phyloP scores from a whole-genome alignment of 2,797 vertebrate genomes.

The Dermochelys coriacea region DNA sequence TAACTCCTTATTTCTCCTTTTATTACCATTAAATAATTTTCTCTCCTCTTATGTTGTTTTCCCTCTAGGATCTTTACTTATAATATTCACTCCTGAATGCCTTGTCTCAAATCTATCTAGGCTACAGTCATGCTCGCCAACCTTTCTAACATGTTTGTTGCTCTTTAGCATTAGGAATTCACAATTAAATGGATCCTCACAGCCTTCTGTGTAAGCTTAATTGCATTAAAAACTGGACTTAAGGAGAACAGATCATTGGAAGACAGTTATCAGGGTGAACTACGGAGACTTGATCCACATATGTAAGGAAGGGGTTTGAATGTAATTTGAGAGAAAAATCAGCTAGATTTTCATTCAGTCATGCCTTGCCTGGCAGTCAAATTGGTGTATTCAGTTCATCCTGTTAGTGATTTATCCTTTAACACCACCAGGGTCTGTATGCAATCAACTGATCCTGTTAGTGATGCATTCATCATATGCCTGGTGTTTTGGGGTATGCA shows the following conservation, averaged over 20 bases:
- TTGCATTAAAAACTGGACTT: constrained; percentile 19
- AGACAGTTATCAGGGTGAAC: constrained; percentile 7
- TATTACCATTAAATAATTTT: not conserved
- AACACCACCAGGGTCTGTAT: not conserved
- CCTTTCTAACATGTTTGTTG: not conserved
- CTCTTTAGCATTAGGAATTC: not conserved
- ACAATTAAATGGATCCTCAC: not conserved
- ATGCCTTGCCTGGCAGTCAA: not conserved
- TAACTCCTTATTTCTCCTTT: not conserved
- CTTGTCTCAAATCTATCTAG: not conserved
- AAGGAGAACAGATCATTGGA: constrained; percentile 33
- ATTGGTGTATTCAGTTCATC: not conserved
- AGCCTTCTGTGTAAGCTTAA: not conserved
- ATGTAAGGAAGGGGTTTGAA: constrained; percentile 31
- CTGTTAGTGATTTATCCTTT: constrained; percentile 31
- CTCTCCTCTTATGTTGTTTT: not conserved
- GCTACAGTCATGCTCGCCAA: not conserved
- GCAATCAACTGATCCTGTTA: not conserved
- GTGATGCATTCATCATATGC: not conserved
- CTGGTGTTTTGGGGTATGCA: fast-evolving
- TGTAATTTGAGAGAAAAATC: constrained; percentile 19
- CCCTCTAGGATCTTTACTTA: not conserved
- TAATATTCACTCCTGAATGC: not conserved
- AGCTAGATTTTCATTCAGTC: constrained; percentile 16
- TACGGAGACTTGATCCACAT: not conserved